Conservation (phyloP, 2,113 vertebrate genomes). For the Zosterops lateralis region DNA sequence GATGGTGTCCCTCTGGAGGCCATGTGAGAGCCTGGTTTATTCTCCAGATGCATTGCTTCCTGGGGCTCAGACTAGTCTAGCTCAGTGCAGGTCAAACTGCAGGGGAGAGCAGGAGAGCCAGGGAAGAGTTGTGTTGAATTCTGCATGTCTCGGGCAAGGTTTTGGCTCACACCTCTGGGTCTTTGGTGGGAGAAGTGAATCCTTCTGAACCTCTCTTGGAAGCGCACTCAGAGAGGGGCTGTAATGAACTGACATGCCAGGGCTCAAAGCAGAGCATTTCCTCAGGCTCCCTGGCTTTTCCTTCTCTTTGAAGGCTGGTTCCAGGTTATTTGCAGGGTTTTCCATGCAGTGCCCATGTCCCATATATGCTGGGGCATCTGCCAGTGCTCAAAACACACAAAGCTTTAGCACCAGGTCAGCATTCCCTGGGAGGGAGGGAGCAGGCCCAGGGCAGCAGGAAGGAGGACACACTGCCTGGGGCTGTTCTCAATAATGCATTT, state of each 20-base stretch:
- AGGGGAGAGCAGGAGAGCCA: neutral
- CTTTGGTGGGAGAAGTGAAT: neutral
- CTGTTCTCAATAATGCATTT: neutral
- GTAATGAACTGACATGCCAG: neutral
- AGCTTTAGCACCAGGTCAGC: neutral
- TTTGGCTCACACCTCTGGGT: neutral
- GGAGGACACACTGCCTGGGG: neutral
- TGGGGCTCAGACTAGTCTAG: neutral
- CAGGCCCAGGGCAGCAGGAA: neutral
- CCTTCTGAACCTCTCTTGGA: neutral
- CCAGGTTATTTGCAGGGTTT: neutral
- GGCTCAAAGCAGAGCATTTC: neutral
- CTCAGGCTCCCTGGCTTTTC: neutral
- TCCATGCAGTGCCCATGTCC: neutral
- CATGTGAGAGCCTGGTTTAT: neutral
- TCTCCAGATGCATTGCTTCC: neutral
- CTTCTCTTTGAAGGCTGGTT: neutral
- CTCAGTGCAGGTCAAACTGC: neutral
- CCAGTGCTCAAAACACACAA: neutral
- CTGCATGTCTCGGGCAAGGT: accelerated
- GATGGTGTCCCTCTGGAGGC: neutral
- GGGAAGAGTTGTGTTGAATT: neutral
- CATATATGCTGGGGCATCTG: neutral
- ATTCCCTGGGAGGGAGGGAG: neutral
- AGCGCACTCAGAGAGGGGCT: neutral